phyloP scores from a whole-genome alignment of 1,140 invertebrate species.

The Sarcophaga bullata region DNA sequence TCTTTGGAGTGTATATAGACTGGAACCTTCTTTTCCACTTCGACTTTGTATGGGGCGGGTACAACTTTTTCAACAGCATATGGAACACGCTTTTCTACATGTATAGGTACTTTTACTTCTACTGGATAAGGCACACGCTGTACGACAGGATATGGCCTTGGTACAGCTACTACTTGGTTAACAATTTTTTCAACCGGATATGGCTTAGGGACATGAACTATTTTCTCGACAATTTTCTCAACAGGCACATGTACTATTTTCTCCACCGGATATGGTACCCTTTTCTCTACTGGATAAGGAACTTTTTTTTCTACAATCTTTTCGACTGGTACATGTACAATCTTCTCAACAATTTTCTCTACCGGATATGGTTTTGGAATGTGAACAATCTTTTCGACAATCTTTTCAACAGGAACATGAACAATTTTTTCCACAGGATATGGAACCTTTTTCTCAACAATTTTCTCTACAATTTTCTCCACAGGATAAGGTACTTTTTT shows the following conservation, averaged over 20 bases:
- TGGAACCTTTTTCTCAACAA: constrained; percentile 64
- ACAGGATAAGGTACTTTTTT: constrained; percentile 65
- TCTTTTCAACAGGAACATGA: constrained; percentile 66
- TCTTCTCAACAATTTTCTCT: constrained; percentile 60
- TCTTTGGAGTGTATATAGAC: constrained; percentile 54
- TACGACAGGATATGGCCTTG: constrained; percentile 70
- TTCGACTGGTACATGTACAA: constrained; percentile 69
- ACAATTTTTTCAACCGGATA: constrained; percentile 58
- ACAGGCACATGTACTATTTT: constrained; percentile 59
- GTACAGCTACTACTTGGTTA: constrained; percentile 71
- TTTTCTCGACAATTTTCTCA: constrained; percentile 68
- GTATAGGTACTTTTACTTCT: constrained; percentile 67
- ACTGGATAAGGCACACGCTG: constrained; percentile 67
- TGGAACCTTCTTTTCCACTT: constrained; percentile 68
- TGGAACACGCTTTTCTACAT: constrained; percentile 67
- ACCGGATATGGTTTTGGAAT: constrained; percentile 66
- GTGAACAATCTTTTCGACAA: constrained; percentile 57
- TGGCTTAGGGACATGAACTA: constrained; percentile 66
- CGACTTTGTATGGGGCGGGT: constrained; percentile 67
- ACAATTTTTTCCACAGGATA: constrained; percentile 67
- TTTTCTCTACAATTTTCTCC: constrained; percentile 66
- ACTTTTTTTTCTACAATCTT: constrained; percentile 69
- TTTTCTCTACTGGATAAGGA: constrained; percentile 71
- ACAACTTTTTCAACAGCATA: constrained; percentile 69
- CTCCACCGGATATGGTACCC: constrained; percentile 56